phyloP scores from a whole-genome alignment of 2,888 invertebrate genomes.

The Mimachlamys varia region DNA sequence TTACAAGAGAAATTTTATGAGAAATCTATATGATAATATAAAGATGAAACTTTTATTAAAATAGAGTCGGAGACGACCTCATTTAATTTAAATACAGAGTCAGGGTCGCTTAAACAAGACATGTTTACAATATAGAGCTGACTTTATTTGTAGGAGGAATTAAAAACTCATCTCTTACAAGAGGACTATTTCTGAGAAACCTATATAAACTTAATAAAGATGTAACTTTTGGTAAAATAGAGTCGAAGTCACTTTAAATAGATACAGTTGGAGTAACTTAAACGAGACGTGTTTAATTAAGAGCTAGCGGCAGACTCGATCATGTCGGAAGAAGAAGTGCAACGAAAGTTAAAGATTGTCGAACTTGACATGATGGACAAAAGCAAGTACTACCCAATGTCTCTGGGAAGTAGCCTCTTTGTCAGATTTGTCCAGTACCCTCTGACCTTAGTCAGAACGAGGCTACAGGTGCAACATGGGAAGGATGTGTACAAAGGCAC shows the following conservation, averaged over 20 bases:
- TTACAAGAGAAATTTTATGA: too few relatives aligned
- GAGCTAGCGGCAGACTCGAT: neutral
- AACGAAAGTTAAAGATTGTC: slow-evolving; percentile 85
- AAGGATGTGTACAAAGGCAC: slow-evolving; percentile 89
- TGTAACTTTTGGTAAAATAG: too few relatives aligned
- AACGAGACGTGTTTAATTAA: neutral
- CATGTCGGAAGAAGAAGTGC: neutral
- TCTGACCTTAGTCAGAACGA: slow-evolving; percentile 95
- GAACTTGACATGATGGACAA: slow-evolving; percentile 99
- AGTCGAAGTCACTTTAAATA: neutral
- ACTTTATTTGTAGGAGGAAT: too few relatives aligned
- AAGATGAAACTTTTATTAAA: too few relatives aligned
- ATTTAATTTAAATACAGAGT: too few relatives aligned
- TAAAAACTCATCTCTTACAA: too few relatives aligned
- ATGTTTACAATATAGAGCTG: too few relatives aligned
- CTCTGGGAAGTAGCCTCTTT: slow-evolving; percentile 93
- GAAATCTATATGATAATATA: too few relatives aligned
- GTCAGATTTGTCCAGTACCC: slow-evolving; percentile 92
- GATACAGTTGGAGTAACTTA: neutral
- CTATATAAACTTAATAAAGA: too few relatives aligned
- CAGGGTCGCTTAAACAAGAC: too few relatives aligned
- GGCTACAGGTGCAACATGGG: slow-evolving; percentile 87
- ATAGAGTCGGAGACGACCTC: too few relatives aligned
- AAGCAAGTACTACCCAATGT: slow-evolving; percentile 94
- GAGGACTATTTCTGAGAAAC: too few relatives aligned